A percentile compares a stretch with the other conserved stretches of the same genome.
Evolutionary conservation across 35 echinoderm and acorn worm species (phyloP).

Genomic region (Nesometra sesokonis): DNA sequence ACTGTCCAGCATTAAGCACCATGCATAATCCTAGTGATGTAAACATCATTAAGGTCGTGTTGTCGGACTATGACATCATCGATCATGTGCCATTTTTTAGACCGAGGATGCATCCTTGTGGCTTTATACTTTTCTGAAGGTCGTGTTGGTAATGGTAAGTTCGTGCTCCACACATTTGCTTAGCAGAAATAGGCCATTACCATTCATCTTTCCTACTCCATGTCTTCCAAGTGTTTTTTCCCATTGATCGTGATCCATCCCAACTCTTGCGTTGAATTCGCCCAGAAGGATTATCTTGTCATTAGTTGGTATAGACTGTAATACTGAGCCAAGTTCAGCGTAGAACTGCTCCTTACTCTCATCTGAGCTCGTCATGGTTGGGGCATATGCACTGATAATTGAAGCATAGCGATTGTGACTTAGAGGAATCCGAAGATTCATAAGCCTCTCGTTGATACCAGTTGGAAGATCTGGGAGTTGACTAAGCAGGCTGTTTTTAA

Average conservation of each 20-base stretch:
- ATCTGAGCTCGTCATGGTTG: too few relatives aligned
- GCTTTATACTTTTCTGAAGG: slow-evolving; percentile 25
- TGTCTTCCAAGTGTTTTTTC: not conserved
- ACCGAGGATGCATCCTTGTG: slow-evolving; percentile 15
- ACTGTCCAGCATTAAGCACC: slow-evolving; percentile 12
- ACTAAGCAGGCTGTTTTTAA: not conserved
- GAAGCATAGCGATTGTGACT: not conserved
- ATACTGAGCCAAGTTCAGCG: too few relatives aligned
- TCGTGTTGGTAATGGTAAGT: slow-evolving; percentile 24
- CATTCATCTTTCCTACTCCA: not conserved
- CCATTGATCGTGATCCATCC: not conserved
- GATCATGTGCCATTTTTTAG: slow-evolving; percentile 31
- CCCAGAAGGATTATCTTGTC: not conserved
- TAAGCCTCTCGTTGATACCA: slow-evolving; percentile 22
- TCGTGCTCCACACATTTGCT: slow-evolving; percentile 15
- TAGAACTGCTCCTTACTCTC: too few relatives aligned
- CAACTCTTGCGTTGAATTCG: not conserved
- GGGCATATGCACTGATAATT: not conserved
- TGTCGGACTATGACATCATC: slow-evolving; percentile 10
- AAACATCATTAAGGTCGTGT: not conserved
- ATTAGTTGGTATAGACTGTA: not conserved
- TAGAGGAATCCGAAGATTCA: slow-evolving; percentile 12
- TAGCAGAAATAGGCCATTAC: not conserved
- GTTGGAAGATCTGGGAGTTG: slow-evolving; percentile 11
- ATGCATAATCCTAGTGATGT: not conserved